These are phyloP conservation scores for Sylvietta virens DNA, from an alignment of 2,113 vertebrate species.

Conservation along the genomic window DNA sequence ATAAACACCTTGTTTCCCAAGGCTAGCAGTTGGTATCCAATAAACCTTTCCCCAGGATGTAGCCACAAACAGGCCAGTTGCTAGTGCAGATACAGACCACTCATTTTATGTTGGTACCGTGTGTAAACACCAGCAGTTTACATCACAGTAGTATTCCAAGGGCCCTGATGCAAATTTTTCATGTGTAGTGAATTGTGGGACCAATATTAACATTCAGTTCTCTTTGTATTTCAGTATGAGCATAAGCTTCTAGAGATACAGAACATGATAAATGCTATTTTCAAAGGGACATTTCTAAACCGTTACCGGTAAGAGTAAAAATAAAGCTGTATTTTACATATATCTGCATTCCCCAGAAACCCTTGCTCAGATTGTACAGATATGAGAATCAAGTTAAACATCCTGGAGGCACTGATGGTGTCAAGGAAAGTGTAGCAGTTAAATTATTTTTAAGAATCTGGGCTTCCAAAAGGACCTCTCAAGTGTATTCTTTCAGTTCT, in stretches of 20 bases:
- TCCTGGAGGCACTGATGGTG: background rate
- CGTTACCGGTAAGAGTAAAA: slow-evolving; percentile 80
- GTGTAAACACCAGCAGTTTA: background rate
- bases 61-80: background rate
- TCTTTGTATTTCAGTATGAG: slow-evolving; percentile 74
- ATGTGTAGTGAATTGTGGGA: background rate
- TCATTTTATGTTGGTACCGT: background rate
- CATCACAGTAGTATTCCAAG: background rate
- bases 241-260: slow-evolving; percentile 81
- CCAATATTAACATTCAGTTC: background rate
- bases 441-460: background rate
- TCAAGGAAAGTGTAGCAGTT: background rate
- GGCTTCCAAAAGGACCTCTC: background rate
- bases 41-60: background rate
- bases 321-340: background rate
- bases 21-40: background rate
- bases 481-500: background rate
- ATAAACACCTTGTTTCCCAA: background rate
- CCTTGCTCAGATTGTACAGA: background rate
- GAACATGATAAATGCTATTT: slow-evolving; percentile 85
- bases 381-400: background rate
- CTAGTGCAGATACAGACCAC: background rate
- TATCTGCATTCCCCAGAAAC: background rate
- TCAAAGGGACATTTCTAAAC: slow-evolving; percentile 87
- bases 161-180: background rate